Conservation (phyloP, 2,888 invertebrate genomes). For the Diarsia mendica region DNA sequence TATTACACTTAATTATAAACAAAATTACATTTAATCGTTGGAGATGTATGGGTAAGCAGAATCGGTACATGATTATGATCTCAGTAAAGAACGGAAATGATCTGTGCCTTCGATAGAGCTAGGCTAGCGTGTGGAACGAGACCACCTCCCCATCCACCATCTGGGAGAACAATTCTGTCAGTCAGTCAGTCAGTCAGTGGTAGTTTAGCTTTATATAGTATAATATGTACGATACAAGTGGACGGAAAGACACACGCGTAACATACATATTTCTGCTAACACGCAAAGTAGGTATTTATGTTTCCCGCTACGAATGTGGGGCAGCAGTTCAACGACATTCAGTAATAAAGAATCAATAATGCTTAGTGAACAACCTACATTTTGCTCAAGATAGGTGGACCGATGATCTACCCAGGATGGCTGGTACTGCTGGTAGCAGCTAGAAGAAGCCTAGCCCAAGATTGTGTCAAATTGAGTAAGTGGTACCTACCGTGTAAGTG, state of each 20-base stretch:
- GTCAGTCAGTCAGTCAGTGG: too few relatives aligned
- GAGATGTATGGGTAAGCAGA: too few relatives aligned
- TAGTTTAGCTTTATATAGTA: too few relatives aligned
- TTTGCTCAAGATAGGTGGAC: neutral
- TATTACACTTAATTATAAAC: too few relatives aligned
- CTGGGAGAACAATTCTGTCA: too few relatives aligned
- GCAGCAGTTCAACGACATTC: conserved; percentile 27
- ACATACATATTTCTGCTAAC: conserved; percentile 12
- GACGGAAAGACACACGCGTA: neutral
- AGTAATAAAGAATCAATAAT: neutral
- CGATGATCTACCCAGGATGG: neutral
- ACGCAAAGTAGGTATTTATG: conserved; percentile 20
- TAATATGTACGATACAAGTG: neutral
- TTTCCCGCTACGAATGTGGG: conserved; percentile 11
- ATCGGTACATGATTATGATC: too few relatives aligned
- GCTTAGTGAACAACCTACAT: neutral
- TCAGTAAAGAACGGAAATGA: conserved; percentile 7
- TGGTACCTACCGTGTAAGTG: too few relatives aligned
- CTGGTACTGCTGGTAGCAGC: neutral
- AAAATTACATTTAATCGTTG: too few relatives aligned
- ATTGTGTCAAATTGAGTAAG: neutral
- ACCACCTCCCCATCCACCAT: too few relatives aligned
- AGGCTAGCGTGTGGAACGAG: conserved; percentile 1
- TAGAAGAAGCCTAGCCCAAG: neutral
- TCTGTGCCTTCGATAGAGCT: neutral